Conservation (phyloP, 2,888 invertebrate genomes). For the Alsophila aescularia region DNA sequence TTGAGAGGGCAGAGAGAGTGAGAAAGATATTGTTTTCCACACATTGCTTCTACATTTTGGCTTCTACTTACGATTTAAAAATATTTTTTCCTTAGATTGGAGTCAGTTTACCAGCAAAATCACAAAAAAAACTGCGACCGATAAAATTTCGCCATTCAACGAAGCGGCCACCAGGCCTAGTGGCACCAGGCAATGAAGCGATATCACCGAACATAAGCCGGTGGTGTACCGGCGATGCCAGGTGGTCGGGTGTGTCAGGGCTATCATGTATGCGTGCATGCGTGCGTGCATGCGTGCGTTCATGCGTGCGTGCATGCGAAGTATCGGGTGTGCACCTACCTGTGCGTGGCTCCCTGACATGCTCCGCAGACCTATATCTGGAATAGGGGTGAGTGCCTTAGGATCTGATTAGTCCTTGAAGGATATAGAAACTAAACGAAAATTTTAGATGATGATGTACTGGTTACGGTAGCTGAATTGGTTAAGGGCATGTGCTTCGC, state of each 20-base stretch:
- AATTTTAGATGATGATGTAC: too few species aligned
- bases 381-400: not conserved
- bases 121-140: constrained; percentile 9
- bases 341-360: constrained; percentile 18
- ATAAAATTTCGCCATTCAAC: constrained; percentile 11
- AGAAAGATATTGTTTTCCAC: too few species aligned
- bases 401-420: too few species aligned
- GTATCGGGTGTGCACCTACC: constrained; percentile 26
- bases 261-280: constrained; percentile 11
- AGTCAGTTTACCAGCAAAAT: not conserved
- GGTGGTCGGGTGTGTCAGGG: constrained; percentile 16
- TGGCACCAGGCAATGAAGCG: not conserved
- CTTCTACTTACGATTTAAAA: too few species aligned
- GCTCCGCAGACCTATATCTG: constrained; percentile 26
- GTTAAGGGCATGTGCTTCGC: too few species aligned
- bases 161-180: not conserved
- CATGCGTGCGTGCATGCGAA: constrained; percentile 7
- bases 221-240: constrained; percentile 4
- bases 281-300: constrained; percentile 6
- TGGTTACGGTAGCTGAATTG: too few species aligned
- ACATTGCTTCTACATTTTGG: too few species aligned
- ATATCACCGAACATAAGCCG: too few species aligned
- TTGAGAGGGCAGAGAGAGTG: too few species aligned
- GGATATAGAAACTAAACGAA: too few species aligned
- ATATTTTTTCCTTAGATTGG: not conserved